These are phyloP conservation scores for Carassius auratus DNA, from an alignment of 2,113 vertebrate genomes.

Conservation along the genomic window DNA sequence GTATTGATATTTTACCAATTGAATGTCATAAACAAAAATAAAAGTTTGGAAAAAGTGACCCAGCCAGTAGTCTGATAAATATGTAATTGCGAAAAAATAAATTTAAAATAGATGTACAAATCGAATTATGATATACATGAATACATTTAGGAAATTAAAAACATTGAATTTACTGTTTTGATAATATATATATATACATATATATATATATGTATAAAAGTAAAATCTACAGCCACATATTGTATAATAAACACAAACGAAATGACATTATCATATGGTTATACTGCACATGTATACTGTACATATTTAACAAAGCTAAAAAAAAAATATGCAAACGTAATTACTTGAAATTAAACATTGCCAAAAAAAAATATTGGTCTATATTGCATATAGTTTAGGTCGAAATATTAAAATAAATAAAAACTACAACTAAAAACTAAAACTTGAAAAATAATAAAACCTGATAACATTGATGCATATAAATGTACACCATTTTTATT, in stretches of 20 bases:
- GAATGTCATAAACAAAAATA: conserved; percentile 35
- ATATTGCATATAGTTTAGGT: background rate
- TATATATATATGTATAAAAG: too few species aligned
- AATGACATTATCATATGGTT: background rate
- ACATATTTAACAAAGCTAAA: background rate
- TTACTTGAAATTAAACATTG: too few species aligned
- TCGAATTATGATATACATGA: background rate
- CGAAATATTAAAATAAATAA: background rate
- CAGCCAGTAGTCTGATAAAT: background rate
- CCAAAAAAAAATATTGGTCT: too few species aligned
- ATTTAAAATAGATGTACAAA: background rate
- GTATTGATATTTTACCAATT: conserved; percentile 49
- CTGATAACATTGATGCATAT: background rate
- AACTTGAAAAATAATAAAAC: background rate
- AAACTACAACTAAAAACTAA: too few species aligned
- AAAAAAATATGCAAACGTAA: background rate
- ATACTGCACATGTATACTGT: background rate
- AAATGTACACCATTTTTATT: background rate
- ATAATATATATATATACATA: too few species aligned
- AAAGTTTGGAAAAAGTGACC: background rate
- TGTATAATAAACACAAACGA: background rate
- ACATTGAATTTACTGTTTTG: too few species aligned
- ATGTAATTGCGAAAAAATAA: background rate
- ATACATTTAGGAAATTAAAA: background rate
- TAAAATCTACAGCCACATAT: background rate